Percentiles rank a stretch among this genome's conserved stretches.
phyloP scores from a whole-genome alignment of 2,113 vertebrate genomes.

The Todiramphus saurophagus region DNA sequence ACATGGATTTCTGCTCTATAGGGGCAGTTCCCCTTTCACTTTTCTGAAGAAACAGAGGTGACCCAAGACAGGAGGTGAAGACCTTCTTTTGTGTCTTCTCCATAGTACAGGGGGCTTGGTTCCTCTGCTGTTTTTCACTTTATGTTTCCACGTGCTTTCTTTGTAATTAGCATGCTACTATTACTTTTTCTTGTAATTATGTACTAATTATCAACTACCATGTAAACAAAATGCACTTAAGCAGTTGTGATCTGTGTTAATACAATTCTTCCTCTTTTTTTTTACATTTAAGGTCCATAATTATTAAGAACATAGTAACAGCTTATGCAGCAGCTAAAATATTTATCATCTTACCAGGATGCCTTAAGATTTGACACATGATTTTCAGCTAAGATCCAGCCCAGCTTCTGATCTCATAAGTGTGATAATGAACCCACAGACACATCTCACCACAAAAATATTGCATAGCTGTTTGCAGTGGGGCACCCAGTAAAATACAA shows the following conservation, averaged over 20 bases:
- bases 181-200: not conserved
- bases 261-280: not conserved
- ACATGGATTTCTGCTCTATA: not conserved
- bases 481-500: not conserved
- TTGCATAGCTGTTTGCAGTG: not conserved
- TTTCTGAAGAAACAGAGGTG: not conserved
- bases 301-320: not conserved
- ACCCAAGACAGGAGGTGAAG: not conserved
- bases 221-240: not conserved
- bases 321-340: not conserved
- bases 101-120: not conserved
- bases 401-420: not conserved
- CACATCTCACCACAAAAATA: not conserved
- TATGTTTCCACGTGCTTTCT: not conserved
- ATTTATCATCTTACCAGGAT: not conserved
- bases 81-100: not conserved
- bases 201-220: not conserved
- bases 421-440: not conserved
- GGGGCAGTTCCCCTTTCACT: not conserved
- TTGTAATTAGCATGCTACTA: not conserved
- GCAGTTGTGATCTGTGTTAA: not conserved
- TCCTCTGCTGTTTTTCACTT: not conserved
- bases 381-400: not conserved
- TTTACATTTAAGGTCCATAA: not conserved
- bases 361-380: not conserved